Evolutionary conservation across 2,113 vertebrate species (phyloP), one percentile per base, ranked within the genome.

Genomic region (Glaucomys volans): DNA sequence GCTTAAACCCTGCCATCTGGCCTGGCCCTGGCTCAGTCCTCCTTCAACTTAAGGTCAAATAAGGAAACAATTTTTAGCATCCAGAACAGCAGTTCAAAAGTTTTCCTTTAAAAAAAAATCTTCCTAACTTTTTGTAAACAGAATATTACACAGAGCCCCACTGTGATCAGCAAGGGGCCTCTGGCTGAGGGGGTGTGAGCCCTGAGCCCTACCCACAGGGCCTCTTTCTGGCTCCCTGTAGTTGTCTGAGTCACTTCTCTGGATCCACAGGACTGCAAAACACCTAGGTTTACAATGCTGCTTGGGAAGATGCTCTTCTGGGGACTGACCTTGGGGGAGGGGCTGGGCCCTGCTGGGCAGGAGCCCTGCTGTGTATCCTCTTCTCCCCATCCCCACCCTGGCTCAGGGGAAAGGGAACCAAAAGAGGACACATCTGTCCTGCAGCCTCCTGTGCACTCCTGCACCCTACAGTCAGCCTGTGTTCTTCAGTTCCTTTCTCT

Each of bases 31-130:
- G 54, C 30, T 89, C 24, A 50, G 6, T 30, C 66, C 40, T 2
- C 72, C 59, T 90, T 72, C 52, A 95, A 54, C 37, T 92, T 72
- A 67, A 89, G 77, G 66, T 76, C 66, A 79, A 93, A 83, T 71
- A 89, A 93, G 79, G 54, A 79, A 95, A 69, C 2, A 9, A 47
- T 18, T 75, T 84, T 88, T 72, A 30, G 62, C 24, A 93, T 16
- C 47, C 17, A 75, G 54, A 91, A 59, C 5, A 76, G 44, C 89
- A 40, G 12, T 66, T 90, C 76, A 8, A 42, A 57, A 94, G 44
- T 26, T 85, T 91, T 28, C 59, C 26, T 57, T 66, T 59, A 1
- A 59, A 91, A 16, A 54, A 32, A 91, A 8, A 32, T 57, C 50
- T 69, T 84, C 40, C 40, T 82, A 37, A 44, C 30, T 30, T 81